These are phyloP conservation scores for Valencia hispanica DNA, from an alignment of 2,797 vertebrate species.

Conservation along the genomic window DNA sequence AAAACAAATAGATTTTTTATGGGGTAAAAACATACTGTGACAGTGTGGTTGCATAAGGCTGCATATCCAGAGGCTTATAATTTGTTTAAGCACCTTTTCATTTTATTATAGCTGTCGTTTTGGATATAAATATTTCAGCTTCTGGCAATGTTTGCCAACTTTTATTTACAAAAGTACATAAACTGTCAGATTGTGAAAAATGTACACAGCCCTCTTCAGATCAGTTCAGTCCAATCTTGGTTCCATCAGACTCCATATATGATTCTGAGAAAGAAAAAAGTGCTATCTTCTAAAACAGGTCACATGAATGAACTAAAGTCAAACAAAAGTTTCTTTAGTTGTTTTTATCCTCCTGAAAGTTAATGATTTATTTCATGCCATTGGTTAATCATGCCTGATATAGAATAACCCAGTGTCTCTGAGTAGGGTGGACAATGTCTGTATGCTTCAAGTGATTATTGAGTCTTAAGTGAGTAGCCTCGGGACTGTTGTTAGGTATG, in stretches of 20 bases:
- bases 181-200: neutral
- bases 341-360: constrained; percentile 13
- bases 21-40: too few species aligned
- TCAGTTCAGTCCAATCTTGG: neutral
- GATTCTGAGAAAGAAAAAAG: neutral
- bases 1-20: too few species aligned
- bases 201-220: neutral
- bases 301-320: neutral
- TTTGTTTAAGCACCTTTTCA: too few species aligned
- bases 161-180: neutral
- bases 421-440: constrained; percentile 42
- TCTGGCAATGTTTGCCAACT: neutral
- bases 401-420: constrained; percentile 51
- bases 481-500: constrained; percentile 21
- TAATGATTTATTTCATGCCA: constrained; percentile 37
- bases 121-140: too few species aligned
- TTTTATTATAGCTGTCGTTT: too few species aligned
- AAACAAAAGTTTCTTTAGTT: too few species aligned
- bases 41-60: too few species aligned
- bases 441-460: constrained; percentile 61
- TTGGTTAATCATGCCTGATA: constrained; percentile 63
- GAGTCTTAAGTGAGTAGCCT: constrained; percentile 43
- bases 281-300: neutral
- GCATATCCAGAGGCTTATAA: too few species aligned
- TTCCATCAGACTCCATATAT: neutral